These are phyloP conservation scores for Araneus ventricosus DNA, from an alignment of 1,140 invertebrate genomes.

Conservation along the genomic window DNA sequence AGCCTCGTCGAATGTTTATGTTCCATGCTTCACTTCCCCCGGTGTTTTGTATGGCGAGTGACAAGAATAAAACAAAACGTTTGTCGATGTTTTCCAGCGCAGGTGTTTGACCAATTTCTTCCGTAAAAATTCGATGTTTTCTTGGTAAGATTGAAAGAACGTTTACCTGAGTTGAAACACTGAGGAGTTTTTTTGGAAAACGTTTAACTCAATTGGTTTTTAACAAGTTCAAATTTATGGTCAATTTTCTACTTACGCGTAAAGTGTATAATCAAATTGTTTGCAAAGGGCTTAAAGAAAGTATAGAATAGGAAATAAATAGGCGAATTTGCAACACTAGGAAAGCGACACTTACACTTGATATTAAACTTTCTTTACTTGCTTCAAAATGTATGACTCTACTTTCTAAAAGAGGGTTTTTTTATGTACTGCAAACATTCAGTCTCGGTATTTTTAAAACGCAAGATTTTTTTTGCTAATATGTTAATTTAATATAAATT, in stretches of 20 bases:
- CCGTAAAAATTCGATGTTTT: not conserved
- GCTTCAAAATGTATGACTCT: too few relatives aligned
- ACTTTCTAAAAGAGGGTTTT: too few relatives aligned
- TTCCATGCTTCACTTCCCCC: constrained; percentile 56
- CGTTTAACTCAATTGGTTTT: not conserved
- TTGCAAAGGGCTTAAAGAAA: not conserved
- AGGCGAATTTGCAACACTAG: too few relatives aligned
- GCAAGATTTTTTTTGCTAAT: too few relatives aligned
- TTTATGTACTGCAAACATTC: too few relatives aligned
- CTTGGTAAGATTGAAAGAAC: not conserved
- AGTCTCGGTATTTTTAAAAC: too few relatives aligned
- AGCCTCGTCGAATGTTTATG: constrained; percentile 24
- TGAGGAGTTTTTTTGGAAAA: not conserved
- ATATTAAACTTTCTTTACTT: too few relatives aligned
- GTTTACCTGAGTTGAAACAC: not conserved
- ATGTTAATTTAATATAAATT: too few relatives aligned
- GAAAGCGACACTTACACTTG: too few relatives aligned
- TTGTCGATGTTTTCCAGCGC: constrained; percentile 9
- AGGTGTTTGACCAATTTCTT: constrained; percentile 27
- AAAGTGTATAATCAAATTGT: not conserved
- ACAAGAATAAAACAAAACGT: constrained; percentile 15
- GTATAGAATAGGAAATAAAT: too few relatives aligned
- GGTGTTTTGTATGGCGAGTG: not conserved
- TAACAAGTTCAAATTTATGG: not conserved
- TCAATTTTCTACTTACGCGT: not conserved